These are phyloP conservation scores for Gymnocephalus cernua DNA, from an alignment of 2,113 vertebrate genomes.

Conservation along the genomic window DNA sequence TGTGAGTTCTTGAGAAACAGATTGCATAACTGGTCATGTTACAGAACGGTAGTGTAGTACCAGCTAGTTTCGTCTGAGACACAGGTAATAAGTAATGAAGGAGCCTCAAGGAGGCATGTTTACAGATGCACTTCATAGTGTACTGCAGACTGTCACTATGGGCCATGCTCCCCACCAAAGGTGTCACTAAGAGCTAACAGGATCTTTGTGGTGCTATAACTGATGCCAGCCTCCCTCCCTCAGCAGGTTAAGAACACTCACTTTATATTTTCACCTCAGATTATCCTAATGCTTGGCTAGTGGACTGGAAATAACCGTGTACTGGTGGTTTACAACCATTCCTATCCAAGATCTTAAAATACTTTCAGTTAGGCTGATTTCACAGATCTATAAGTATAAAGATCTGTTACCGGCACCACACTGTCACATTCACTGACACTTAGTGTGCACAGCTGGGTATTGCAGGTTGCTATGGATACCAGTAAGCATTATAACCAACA, in stretches of 20 bases:
- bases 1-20: not conserved
- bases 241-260: not conserved
- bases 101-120: not conserved
- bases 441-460: not conserved
- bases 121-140: not conserved
- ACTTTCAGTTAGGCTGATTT: not conserved
- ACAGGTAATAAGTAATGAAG: too few species aligned
- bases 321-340: not conserved
- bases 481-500: not conserved
- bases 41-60: not conserved
- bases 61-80: not conserved
- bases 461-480: slow-evolving; percentile 3
- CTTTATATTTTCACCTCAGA: not conserved
- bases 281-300: not conserved
- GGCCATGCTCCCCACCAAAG: not conserved
- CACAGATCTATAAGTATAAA: not conserved
- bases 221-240: not conserved
- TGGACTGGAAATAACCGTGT: not conserved
- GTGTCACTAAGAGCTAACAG: not conserved
- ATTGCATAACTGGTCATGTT: not conserved
- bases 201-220: not conserved
- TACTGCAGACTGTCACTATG: not conserved
- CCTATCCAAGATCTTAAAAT: too few species aligned
- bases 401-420: not conserved
- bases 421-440: not conserved